Conservation (phyloP, 2,113 vertebrate species). For the Falco punctatus region DNA sequence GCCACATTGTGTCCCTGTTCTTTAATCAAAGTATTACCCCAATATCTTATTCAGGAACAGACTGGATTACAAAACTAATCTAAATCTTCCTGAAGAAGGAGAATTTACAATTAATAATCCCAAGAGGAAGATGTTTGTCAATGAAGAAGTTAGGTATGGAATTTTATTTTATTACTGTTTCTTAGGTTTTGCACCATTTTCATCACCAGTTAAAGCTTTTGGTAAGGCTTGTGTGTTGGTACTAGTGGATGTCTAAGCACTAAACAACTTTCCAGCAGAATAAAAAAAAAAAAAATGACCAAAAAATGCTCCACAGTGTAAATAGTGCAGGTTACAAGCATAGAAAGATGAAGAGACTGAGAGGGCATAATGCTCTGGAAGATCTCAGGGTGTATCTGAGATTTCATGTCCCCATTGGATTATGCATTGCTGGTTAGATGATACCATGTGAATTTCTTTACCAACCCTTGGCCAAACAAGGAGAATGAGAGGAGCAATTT, state of each 20-base stretch:
- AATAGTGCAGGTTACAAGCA: neutral
- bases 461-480: neutral
- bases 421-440: neutral
- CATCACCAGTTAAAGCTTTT: neutral
- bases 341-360: neutral
- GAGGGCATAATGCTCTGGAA: neutral
- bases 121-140: neutral
- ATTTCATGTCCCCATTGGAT: neutral
- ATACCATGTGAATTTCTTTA: too few species aligned
- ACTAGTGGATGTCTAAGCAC: neutral
- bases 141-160: neutral
- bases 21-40: neutral
- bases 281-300: neutral
- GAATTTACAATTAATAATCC: neutral
- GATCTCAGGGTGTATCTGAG: neutral
- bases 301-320: neutral
- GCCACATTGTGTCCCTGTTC: neutral
- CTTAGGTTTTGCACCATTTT: neutral
- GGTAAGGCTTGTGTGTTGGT: neutral
- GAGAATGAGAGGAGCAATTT: neutral
- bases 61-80: too few species aligned
- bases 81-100: neutral
- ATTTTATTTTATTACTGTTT: neutral
- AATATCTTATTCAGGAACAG: neutral
- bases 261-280: neutral